phyloP scores from a whole-genome alignment of 1,140 invertebrate species.

The Drosophila erecta region DNA sequence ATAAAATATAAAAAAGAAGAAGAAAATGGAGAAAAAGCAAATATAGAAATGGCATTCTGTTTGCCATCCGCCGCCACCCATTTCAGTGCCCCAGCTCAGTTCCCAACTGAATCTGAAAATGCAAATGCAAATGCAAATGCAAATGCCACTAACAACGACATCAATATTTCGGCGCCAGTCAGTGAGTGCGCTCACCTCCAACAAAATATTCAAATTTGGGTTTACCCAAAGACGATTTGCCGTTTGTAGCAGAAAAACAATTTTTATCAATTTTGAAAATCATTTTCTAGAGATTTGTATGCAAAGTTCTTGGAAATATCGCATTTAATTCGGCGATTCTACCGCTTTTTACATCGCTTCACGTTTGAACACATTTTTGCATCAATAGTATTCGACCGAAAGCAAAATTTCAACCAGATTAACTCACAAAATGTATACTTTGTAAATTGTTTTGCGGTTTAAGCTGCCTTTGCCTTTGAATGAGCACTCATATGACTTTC shows the following conservation, averaged over 20 bases:
- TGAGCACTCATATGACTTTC: background rate
- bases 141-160: slow-evolving; percentile 6
- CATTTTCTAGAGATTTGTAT: background rate
- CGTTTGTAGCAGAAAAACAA: slow-evolving; percentile 3
- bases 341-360: too few species aligned
- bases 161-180: slow-evolving; percentile 3
- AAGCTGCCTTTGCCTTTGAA: too few species aligned
- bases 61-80: background rate
- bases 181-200: background rate
- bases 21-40: slow-evolving; percentile 39
- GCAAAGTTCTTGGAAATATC: background rate
- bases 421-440: too few species aligned
- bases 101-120: background rate
- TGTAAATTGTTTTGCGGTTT: too few species aligned
- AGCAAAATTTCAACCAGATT: too few species aligned
- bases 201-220: slow-evolving; percentile 11
- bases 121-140: slow-evolving; percentile 14
- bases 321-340: too few species aligned
- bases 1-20: too few species aligned
- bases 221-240: slow-evolving; percentile 9
- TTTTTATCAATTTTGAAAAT: background rate
- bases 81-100: background rate
- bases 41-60: slow-evolving; percentile 69
- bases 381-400: too few species aligned
- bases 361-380: too few species aligned